These are phyloP conservation scores for Daboia siamensis DNA, from an alignment of 2,113 vertebrate genomes.

Conservation along the genomic window DNA sequence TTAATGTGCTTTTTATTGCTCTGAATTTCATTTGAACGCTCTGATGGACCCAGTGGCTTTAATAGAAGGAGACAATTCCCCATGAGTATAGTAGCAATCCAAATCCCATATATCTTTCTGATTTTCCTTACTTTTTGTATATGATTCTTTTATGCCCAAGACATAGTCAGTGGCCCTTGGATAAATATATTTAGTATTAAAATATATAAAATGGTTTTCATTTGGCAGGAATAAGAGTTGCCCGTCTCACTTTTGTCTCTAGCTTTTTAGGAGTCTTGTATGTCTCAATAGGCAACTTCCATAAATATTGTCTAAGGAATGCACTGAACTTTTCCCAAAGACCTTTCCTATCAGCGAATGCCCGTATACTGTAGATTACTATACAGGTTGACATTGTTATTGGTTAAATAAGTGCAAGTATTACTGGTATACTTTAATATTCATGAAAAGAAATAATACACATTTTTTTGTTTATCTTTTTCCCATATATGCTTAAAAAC, in stretches of 20 bases:
- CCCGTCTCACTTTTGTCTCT: not conserved
- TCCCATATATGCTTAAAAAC: not conserved
- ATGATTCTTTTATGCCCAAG: constrained; percentile 9
- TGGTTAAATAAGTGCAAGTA: not conserved
- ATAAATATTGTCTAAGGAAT: not conserved
- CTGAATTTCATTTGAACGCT: not conserved
- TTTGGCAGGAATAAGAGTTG: not conserved
- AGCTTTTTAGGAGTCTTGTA: not conserved
- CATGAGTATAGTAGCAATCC: not conserved
- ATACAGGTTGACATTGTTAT: not conserved
- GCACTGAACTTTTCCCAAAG: not conserved
- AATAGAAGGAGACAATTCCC: constrained; percentile 16
- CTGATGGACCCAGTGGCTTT: not conserved
- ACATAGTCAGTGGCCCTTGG: constrained; percentile 10
- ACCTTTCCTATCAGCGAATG: not conserved
- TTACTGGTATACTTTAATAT: not conserved
- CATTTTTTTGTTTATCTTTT: not conserved
- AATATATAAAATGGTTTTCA: constrained; percentile 2
- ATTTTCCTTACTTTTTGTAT: constrained; percentile 20
- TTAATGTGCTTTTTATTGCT: not conserved
- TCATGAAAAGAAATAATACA: not conserved
- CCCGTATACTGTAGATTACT: not conserved
- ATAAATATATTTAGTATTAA: not conserved
- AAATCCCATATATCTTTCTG: constrained; percentile 5
- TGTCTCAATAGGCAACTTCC: not conserved